Evolutionary conservation across 2,113 vertebrate genomes (phyloP), one percentile per base, ranked within the genome.

Genomic region (Athene cunicularia): DNA sequence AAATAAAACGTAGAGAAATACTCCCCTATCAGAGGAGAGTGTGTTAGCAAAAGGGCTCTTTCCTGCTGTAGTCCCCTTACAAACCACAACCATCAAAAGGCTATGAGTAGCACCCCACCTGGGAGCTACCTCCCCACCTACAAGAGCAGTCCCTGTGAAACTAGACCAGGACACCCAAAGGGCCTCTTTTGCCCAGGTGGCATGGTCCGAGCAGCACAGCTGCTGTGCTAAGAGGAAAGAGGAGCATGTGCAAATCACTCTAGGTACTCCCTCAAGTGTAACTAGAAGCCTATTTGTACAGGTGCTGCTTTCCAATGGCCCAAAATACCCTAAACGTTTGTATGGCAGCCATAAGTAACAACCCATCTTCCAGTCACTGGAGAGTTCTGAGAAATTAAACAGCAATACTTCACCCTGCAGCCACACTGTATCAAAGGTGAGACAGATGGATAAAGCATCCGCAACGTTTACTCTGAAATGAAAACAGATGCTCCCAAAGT

Each of bases 381-480:
- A 33, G 45, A 45, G 12, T 41, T 74, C 6, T 12, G 22, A 64
- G 27, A 85, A 75, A 68, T 3, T 18, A n/a, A 79, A 62, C 7
- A 12, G 53, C 4, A 1, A 66, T 10, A 9, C 5, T 52, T 52
- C 26, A 8, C 39, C 5, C 32, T 50, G 13, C 28, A n/a, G 47
- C 66, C 49, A 12, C 0, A 0, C 37, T 45, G 0, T 63, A 9
- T 20, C 47, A 55, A 26, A 39, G 14, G 32, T 10, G 23, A 71
- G 24, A 63, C 32, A 56, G n/a, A 11, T 62, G 56, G 14, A 33
- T 12, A 67, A 53, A 26, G 4, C 19, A 74, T 6, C 2, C 1
- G 19, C 53, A 87, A 30, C 9, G 3, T 0, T 0, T 55, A 56
- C 10, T 50, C 50, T 50, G 60, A 72, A 79, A 71, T 17, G 3